Conservation (phyloP, 2,888 invertebrate species). For the Spialia ferax region DNA sequence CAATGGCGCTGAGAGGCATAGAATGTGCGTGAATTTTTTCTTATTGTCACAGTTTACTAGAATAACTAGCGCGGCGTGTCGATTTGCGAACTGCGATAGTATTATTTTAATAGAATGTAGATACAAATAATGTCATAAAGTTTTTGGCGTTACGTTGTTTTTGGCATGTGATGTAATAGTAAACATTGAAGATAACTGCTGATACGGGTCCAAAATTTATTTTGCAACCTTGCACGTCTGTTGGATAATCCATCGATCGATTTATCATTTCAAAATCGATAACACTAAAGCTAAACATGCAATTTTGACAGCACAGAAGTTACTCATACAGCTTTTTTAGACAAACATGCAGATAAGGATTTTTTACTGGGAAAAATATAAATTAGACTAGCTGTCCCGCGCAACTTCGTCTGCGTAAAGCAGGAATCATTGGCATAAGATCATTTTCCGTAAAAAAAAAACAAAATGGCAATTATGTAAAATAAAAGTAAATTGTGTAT, state of each 20-base stretch:
- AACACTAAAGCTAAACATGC: conserved; percentile 11
- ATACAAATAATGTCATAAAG: neutral
- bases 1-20: conserved; percentile 26
- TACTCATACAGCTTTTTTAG: conserved; percentile 6
- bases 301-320: conserved; percentile 13
- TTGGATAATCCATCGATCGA: conserved; percentile 2
- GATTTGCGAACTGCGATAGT: no score
- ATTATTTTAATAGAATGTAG: neutral
- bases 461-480: no score
- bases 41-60: conserved; percentile 2
- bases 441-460: no score
- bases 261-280: conserved; percentile 9
- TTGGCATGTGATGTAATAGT: conserved; percentile 7
- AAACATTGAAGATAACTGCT: conserved; percentile 6
- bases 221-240: neutral
- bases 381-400: no score
- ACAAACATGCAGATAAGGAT: neutral
- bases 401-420: no score
- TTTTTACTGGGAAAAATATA: neutral
- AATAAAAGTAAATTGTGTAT: no score
- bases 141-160: neutral
- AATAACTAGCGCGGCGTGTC: neutral
- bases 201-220: conserved; percentile 5
- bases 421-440: no score
- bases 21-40: conserved; percentile 30